Evolutionary conservation across 2,113 vertebrate species (phyloP).

Genomic region (Dipodomys ordii): DNA sequence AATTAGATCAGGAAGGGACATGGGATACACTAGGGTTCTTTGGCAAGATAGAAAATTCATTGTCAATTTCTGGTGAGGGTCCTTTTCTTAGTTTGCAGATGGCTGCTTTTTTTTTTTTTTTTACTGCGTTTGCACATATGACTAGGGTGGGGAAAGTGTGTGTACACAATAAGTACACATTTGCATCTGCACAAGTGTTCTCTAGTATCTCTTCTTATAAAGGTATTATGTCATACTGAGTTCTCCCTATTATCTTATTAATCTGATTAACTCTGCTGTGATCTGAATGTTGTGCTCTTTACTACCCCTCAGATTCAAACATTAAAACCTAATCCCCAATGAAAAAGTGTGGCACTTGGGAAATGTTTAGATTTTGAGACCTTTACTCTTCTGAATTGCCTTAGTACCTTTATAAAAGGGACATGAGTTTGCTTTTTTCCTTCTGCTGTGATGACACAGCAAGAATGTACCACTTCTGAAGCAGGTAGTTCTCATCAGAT

Average conservation of each 20-base stretch:
- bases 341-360: not conserved
- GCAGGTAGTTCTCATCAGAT: not conserved
- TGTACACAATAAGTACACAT: not conserved
- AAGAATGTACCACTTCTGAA: constrained; percentile 2
- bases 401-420: not conserved
- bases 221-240: not conserved
- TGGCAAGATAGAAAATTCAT: too few relatives aligned
- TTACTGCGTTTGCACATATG: not conserved
- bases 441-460: not conserved
- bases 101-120: too few relatives aligned
- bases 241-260: not conserved
- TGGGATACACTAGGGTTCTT: too few relatives aligned
- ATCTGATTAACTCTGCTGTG: not conserved
- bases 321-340: not conserved
- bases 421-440: not conserved
- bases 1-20: too few relatives aligned
- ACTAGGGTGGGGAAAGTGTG: not conserved
- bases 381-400: not conserved
- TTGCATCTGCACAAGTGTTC: not conserved
- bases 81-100: not conserved
- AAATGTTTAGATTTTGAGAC: not conserved
- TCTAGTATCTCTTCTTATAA: not conserved
- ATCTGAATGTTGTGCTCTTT: not conserved
- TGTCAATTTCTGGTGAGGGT: not conserved
- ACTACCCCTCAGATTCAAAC: not conserved